phyloP scores from a whole-genome alignment of 2,113 vertebrate species.

The Thermophis baileyi region DNA sequence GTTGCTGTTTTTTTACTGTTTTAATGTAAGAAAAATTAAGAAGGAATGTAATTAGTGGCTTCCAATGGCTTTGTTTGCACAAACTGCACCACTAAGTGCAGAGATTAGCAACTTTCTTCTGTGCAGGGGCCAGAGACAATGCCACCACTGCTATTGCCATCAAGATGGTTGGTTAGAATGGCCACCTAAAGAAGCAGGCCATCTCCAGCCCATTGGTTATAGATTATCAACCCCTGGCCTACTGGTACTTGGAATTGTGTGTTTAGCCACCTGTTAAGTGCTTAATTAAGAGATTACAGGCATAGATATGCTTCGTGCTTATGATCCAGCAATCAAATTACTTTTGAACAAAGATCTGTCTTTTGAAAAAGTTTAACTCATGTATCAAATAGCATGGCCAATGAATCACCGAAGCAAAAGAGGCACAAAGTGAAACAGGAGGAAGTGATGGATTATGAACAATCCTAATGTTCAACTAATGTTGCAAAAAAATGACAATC shows the following conservation, averaged over 20 bases:
- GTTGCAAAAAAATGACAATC: neutral
- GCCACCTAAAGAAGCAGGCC: neutral
- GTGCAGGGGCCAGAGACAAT: neutral
- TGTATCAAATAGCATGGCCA: neutral
- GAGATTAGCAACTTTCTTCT: neutral
- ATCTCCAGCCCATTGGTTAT: neutral
- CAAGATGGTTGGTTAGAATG: neutral
- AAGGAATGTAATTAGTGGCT: neutral
- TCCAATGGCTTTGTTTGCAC: neutral
- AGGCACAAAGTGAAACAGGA: neutral
- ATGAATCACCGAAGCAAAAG: neutral
- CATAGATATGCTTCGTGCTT: neutral
- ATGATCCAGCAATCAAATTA: neutral
- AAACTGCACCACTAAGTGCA: neutral
- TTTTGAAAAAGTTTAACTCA: neutral
- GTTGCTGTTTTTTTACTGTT: neutral
- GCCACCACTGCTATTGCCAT: neutral
- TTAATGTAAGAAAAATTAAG: neutral
- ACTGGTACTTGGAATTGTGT: neutral
- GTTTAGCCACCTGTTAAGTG: neutral
- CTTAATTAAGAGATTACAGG: neutral
- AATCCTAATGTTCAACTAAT: neutral
- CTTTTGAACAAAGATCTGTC: neutral
- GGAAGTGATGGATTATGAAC: neutral
- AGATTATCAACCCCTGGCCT: neutral